phyloP scores from a whole-genome alignment of 2,888 invertebrate genomes.

The Cynaeus angustus region DNA sequence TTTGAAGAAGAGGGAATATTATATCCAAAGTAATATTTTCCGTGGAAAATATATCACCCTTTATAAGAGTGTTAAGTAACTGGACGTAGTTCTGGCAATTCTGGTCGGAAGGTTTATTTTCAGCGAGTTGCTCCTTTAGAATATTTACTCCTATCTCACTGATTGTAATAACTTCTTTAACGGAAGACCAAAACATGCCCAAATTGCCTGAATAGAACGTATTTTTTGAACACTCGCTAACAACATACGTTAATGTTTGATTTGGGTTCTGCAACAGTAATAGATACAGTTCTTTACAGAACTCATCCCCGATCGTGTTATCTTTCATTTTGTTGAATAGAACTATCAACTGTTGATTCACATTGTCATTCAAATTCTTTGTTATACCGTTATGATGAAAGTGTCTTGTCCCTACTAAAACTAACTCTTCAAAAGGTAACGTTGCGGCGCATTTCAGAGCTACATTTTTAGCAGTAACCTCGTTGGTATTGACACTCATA shows the following conservation, averaged over 20 bases:
- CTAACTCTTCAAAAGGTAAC: slow-evolving; percentile 58
- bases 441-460: slow-evolving; percentile 64
- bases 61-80: slow-evolving; percentile 59
- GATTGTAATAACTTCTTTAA: slow-evolving; percentile 58
- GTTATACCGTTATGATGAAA: slow-evolving; percentile 62
- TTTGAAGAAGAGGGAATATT: slow-evolving; percentile 49
- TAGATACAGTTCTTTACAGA: slow-evolving; percentile 60
- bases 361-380: slow-evolving; percentile 54
- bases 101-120: slow-evolving; percentile 52
- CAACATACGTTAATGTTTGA: slow-evolving; percentile 59
- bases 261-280: slow-evolving; percentile 65
- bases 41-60: slow-evolving; percentile 55
- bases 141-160: slow-evolving; percentile 58
- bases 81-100: slow-evolving; percentile 60
- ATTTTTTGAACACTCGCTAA: slow-evolving; percentile 63
- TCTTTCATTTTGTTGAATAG: slow-evolving; percentile 62
- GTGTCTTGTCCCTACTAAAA: slow-evolving; percentile 46
- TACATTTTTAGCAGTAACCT: slow-evolving; percentile 56
- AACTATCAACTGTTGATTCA: slow-evolving; percentile 56
- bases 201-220: slow-evolving; percentile 57
- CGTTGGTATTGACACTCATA: slow-evolving; percentile 53
- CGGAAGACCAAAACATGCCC: slow-evolving; percentile 51
- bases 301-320: slow-evolving; percentile 47
- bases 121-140: slow-evolving; percentile 56
- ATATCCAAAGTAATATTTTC: slow-evolving; percentile 51